Base-by-base conservation (phyloP, 2,113 vertebrate genomes). In the Hassar affinis region DNA sequence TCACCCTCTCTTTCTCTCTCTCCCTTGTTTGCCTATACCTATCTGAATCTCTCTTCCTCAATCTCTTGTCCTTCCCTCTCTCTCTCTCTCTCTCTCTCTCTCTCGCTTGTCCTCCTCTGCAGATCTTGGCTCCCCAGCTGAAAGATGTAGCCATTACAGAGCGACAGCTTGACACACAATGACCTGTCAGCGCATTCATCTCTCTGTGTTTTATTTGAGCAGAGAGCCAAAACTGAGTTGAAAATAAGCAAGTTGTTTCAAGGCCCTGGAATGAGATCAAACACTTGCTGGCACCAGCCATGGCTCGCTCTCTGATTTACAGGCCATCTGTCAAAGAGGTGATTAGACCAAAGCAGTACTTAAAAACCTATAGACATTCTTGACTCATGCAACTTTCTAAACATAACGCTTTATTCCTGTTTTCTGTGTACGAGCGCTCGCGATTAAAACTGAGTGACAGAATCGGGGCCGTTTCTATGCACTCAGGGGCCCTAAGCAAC, bases 191-290 rank as follows among this genome's bases (percentile, higher is more conserved):
- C 93, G 93, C 95, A 96, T 97, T 95, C 95, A 96, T 97, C 95
- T 96, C 93, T 92, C 95, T 92, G 93, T 96, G 95, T 96, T 96
- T 96, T 96, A 95, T 96, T 96, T 96, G 94, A 96, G 93, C 90
- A 90, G 94, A 93, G 92, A 96, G 95, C 94, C 95, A 95, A 95
- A 90, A 95, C 95, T 94, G 92, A 93, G 95, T 93, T 93, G 94
- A 95, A 95, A 96, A 96, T 96, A 96, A 96, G 93, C 95, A 95
- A 96, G 96, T 96, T 96, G 95, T 96, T 96, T 96, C 95, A 95
- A 95, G 94, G 94, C 94, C 95, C 94, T 96, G 95, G 95, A 96
- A 95, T 91, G 89, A 96, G 95, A 96, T 96, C 95, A 96, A 95
- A 96, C 95, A 94, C 94, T 95, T 88, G 8, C 94, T 95, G 95